Conservation (phyloP, 2,888 invertebrate species). For the Eupithecia tripunctaria region DNA sequence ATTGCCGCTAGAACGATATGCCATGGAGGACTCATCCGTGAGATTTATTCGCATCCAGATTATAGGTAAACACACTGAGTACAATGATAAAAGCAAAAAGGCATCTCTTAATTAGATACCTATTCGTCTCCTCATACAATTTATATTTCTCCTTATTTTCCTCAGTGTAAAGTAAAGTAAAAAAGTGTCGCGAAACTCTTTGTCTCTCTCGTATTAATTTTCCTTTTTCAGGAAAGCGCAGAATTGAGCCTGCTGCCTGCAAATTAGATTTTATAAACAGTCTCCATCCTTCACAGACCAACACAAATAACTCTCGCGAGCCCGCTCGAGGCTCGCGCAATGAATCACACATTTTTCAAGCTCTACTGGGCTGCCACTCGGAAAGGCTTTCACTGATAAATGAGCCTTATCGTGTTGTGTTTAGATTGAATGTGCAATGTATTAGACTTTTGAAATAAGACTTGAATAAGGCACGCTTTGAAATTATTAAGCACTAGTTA, state of each 20-base stretch:
- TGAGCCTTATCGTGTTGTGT: background rate
- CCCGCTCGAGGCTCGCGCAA: background rate
- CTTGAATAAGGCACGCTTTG: background rate
- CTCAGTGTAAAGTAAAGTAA: no score
- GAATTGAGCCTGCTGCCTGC: constrained; percentile 4
- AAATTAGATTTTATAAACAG: constrained; percentile 18
- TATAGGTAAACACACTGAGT: background rate
- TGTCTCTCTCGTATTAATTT: constrained; percentile 3
- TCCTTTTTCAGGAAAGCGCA: constrained; percentile 5
- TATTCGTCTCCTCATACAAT: background rate
- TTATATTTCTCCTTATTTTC: background rate
- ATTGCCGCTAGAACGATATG: constrained; percentile 26
- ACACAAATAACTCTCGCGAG: constrained; percentile 9
- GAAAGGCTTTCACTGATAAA: constrained; percentile 9
- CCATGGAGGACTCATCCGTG: background rate
- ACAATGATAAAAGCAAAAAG: background rate
- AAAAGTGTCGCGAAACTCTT: constrained; percentile 1
- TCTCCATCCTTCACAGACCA: constrained; percentile 14
- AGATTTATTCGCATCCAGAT: background rate
- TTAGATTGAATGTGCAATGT: constrained; percentile 8
- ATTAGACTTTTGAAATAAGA: background rate
- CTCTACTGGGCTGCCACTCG: background rate
- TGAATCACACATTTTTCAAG: constrained; percentile 19
- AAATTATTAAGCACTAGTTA: background rate
- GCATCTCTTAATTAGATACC: background rate